Evolutionary conservation across 2,797 vertebrate genomes (phyloP), one percentile per base, ranked within the genome.

Genomic region (Acrossocheilus wenchowensis): DNA sequence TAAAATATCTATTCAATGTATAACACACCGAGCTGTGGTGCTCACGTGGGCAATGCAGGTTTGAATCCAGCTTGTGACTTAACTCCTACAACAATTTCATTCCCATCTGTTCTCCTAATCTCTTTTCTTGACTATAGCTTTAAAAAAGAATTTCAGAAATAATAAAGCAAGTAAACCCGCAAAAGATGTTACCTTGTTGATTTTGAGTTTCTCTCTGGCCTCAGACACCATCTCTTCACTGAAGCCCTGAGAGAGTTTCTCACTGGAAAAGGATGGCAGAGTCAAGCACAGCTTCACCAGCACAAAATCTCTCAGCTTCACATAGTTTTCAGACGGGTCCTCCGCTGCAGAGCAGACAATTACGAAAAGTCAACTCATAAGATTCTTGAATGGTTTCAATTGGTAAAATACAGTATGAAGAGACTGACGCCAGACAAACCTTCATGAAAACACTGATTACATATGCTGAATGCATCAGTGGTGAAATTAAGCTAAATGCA

Each of bases 231-330:
- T 99, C 91, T 98, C 97, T 60, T 96, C 94, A 80, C 93, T 97
- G 94, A 99, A 98, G 88, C 98, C 97, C 86, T 95, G 95, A 91
- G 94, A 94, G 94, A 98, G 95, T 89, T 97, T 97, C 89, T 97
- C 97, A 45, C 93, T 92, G 62, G 97, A 94, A 91, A 99, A 99
- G 90, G 97, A 95, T 5, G 95, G 92, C 88, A 99, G 94, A 91
- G 94, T 94, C 91, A 97, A 96, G 92, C 98, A 99, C 72, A 99
- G 94, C 92, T 99, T 99, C 87, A 96, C 96, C 94, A 98, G 95
- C 89, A 99, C 98, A 81, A 96, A 99, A 92, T 99, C 98, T 93
- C 98, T 95, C 91, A 99, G 96, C 93, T 98, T 98, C 93, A 99
- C 96, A 66, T 97, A 99, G 92, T 93, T 99, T 91, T 98, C 98